Evolutionary conservation across 2,797 vertebrate species (phyloP).

Genomic region (Platyrinchus mystaceus): DNA sequence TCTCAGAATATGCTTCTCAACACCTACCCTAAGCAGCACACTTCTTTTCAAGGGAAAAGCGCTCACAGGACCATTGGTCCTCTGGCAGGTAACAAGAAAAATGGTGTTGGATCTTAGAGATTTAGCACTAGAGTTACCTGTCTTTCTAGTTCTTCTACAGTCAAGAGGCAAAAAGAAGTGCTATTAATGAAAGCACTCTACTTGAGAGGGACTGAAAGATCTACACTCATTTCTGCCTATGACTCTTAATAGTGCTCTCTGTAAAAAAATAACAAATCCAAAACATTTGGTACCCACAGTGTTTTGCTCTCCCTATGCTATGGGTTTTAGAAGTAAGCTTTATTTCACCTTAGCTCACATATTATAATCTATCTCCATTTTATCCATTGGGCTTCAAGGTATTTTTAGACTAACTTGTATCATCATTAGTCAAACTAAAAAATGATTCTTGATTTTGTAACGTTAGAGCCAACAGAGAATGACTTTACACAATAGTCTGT

Average conservation of each 20-base stretch:
- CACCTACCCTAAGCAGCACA: background rate
- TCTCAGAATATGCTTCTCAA: background rate
- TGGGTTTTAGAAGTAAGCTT: background rate
- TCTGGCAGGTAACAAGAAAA: background rate
- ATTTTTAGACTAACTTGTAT: background rate
- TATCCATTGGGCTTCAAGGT: background rate
- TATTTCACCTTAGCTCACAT: background rate
- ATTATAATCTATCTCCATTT: background rate
- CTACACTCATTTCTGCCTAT: background rate
- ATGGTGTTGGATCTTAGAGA: background rate
- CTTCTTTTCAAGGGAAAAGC: background rate
- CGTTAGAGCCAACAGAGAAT: background rate
- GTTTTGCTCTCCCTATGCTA: background rate
- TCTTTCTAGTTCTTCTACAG: background rate
- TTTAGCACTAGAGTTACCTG: background rate
- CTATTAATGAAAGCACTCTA: background rate
- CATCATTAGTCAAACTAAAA: background rate
- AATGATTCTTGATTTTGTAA: background rate
- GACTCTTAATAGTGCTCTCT: background rate
- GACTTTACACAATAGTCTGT: background rate
- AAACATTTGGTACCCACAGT: background rate
- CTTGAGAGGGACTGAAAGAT: background rate
- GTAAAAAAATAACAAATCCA: background rate
- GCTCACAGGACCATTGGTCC: background rate
- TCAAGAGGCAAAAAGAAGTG: background rate